Conservation (phyloP, 2,888 invertebrate genomes). For the Caenorhabditis sp. region DNA sequence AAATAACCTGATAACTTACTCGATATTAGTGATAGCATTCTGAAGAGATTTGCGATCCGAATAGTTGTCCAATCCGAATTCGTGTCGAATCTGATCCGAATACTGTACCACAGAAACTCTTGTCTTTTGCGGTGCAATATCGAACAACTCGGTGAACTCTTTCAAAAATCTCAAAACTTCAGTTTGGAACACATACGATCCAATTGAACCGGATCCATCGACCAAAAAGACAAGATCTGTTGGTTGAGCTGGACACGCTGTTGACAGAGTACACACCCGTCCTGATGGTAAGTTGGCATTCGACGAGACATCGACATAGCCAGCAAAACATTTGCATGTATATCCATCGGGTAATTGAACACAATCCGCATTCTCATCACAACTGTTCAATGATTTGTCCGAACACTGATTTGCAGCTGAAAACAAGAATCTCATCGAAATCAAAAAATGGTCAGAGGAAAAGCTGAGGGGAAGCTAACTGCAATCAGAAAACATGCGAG, state of each 20-base stretch:
- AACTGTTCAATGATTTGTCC: slow-evolving; percentile 64
- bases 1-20: too few relatives aligned
- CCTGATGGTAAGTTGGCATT: slow-evolving; percentile 69
- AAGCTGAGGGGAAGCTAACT: neutral
- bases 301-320: slow-evolving; percentile 70
- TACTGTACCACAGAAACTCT: slow-evolving; percentile 70
- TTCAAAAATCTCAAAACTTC: slow-evolving; percentile 69
- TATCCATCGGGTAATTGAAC: slow-evolving; percentile 69
- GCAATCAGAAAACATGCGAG: neutral
- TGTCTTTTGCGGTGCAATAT: slow-evolving; percentile 69
- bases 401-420: slow-evolving; percentile 53
- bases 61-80: slow-evolving; percentile 67
- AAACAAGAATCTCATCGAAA: neutral
- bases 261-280: slow-evolving; percentile 71
- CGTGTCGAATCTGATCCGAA: slow-evolving; percentile 70
- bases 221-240: slow-evolving; percentile 70
- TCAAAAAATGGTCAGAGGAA: neutral
- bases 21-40: slow-evolving; percentile 48
- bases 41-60: slow-evolving; percentile 36
- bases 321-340: slow-evolving; percentile 68
- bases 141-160: slow-evolving; percentile 71
- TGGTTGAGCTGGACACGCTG: slow-evolving; percentile 63
- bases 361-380: slow-evolving; percentile 71
- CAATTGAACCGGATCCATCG: slow-evolving; percentile 71
- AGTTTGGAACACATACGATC: slow-evolving; percentile 69